Conservation (phyloP, 2,797 vertebrate species). For the Phyllotis vaccarum region DNA sequence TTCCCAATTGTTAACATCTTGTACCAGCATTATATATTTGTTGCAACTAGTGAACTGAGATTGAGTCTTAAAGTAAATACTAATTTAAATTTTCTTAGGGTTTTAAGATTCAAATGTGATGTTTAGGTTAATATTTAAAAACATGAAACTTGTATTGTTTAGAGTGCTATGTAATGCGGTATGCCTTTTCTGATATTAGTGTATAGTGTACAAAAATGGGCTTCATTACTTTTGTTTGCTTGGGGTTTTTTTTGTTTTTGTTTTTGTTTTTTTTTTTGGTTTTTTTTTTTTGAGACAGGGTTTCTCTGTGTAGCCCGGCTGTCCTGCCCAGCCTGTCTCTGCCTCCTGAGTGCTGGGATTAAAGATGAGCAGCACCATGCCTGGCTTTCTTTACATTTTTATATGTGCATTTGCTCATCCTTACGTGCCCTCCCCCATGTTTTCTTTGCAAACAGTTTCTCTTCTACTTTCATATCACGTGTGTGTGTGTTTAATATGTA, state of each 20-base stretch:
- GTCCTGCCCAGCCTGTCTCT: background rate
- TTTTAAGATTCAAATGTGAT: constrained; percentile 2
- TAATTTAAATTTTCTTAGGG: constrained; percentile 39
- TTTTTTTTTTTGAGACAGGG: no score
- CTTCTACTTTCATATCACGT: background rate
- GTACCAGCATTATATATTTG: background rate
- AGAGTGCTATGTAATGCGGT: background rate
- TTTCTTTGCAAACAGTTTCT: background rate
- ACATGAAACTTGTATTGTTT: background rate
- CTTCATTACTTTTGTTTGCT: background rate
- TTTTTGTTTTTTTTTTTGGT: background rate
- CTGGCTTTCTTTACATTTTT: background rate
- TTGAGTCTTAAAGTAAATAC: background rate
- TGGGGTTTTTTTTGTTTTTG: background rate
- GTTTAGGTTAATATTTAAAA: background rate
- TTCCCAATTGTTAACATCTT: background rate
- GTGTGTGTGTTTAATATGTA: background rate
- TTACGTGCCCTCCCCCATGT: background rate
- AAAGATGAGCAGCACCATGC: background rate
- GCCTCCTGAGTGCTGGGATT: background rate
- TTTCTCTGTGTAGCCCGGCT: no score
- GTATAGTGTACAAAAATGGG: background rate
- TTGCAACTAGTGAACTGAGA: constrained; percentile 6
- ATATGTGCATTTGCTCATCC: background rate
- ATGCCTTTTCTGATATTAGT: background rate